Base-by-base conservation (phyloP, 2,797 vertebrate genomes). In the Acridotheres tristis region DNA sequence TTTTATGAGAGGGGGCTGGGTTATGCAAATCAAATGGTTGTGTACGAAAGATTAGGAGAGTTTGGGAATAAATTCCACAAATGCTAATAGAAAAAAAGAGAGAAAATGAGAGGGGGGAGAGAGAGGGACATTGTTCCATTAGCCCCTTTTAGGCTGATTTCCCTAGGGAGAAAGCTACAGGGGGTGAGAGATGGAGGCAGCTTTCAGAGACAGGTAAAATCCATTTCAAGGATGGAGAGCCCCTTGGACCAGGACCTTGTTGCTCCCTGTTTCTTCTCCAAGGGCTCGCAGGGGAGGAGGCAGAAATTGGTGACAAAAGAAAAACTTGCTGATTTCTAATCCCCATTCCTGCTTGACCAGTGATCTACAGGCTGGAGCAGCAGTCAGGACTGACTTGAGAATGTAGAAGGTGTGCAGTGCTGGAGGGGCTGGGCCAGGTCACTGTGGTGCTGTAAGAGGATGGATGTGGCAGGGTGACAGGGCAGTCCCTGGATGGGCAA, bases 1-100 rank as follows among this genome's bases (percentile, higher is more conserved):
- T 99, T 99, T 99, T 99, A 99, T 99, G 99, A 99, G 99, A 99
- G 99, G 99, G 99, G 99, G 99, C 98, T 98, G 99, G 99, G 98
- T 99, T 99, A 99, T 99, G 99, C 99, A 99, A 99, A 99, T 99
- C 98, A 98, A 98, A 99, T 99, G 99, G 99, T 99, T 99, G 99
- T 99, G 99, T 99, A 99, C 98, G 98, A 98, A 99, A 99, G 99
- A 99, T 99, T 99, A 99, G 99, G 98, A 98, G 99, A 99, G 98
- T 99, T 99, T 99, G 98, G 98, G 99, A 99, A 99, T 99, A 99
- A 99, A 99, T 99, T 99, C 99, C 98, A 98, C 98, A 98, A 98
- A 98, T 98, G 98, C 98, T 98, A 98, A 99, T 99, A 98, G 98
- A 98, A 97, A 98, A 91, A 97, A 97, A 97, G 90, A 89, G 95